phyloP scores from a whole-genome alignment of 2,797 vertebrate genomes.

The Acridotheres tristis region DNA sequence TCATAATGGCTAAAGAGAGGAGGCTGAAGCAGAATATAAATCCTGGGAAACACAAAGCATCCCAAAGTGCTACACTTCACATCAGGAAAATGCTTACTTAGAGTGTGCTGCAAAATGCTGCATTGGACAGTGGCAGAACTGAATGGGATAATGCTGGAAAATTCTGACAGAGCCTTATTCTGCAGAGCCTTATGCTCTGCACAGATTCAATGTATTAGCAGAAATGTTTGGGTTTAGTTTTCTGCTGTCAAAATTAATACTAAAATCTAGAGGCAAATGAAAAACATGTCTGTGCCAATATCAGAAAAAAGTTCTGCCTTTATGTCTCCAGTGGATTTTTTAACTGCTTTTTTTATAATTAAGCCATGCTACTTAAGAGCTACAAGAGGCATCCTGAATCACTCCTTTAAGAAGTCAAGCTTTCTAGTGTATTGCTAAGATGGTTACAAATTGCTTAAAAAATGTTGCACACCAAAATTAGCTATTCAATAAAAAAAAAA shows the following conservation, averaged over 20 bases:
- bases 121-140: background rate
- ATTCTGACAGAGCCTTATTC: background rate
- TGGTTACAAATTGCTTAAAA: background rate
- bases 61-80: background rate
- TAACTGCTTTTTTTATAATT: background rate
- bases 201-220: background rate
- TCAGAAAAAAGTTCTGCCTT: background rate
- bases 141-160: background rate
- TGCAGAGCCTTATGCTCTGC: background rate
- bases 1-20: background rate
- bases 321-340: background rate
- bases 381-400: background rate
- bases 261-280: background rate
- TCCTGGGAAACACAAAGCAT: background rate
- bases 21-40: background rate
- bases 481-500: background rate
- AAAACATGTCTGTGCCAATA: background rate
- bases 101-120: background rate
- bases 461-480: background rate
- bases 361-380: background rate
- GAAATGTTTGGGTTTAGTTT: background rate
- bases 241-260: background rate
- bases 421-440: background rate
- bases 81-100: background rate
- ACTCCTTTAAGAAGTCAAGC: background rate